Conservation (phyloP, 2,888 invertebrate species). For the Melipona bicolor region DNA sequence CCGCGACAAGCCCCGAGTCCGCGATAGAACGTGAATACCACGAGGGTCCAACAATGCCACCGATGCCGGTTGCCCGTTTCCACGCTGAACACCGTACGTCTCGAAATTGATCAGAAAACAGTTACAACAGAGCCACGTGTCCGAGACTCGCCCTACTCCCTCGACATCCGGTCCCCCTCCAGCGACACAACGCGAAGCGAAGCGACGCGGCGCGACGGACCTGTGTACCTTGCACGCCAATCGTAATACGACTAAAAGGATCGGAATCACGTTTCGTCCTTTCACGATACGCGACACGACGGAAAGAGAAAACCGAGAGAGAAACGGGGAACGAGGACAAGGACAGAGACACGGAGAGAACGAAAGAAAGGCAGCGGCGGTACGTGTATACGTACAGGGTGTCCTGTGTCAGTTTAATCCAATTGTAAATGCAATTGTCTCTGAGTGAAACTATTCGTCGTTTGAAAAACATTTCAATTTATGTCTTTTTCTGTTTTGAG, state of each 20-base stretch:
- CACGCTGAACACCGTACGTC: conserved; percentile 17
- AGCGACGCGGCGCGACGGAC: background rate
- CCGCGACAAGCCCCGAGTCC: conserved; percentile 32
- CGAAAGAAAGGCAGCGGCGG: too few relatives aligned
- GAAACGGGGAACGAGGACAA: background rate
- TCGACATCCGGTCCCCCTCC: background rate
- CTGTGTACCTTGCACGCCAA: background rate
- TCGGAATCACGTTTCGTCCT: conserved; percentile 19
- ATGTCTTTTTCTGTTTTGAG: too few relatives aligned
- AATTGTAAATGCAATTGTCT: too few relatives aligned
- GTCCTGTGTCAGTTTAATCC: too few relatives aligned
- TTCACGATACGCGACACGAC: background rate
- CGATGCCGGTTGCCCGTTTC: conserved; percentile 30
- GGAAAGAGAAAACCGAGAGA: background rate
- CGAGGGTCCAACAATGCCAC: conserved; percentile 35
- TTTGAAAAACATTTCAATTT: too few relatives aligned
- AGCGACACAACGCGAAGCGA: too few relatives aligned
- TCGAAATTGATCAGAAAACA: conserved; percentile 56
- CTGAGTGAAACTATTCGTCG: too few relatives aligned
- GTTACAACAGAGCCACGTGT: conserved; percentile 19
- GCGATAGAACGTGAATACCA: conserved; percentile 41
- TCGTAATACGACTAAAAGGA: conserved; percentile 10
- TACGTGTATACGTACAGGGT: too few relatives aligned
- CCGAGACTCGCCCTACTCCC: background rate
- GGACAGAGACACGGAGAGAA: conserved; percentile 9